Evolutionary conservation across 2,113 vertebrate species (phyloP), one percentile per base, ranked within the genome.

Genomic region (Sylvietta virens): DNA sequence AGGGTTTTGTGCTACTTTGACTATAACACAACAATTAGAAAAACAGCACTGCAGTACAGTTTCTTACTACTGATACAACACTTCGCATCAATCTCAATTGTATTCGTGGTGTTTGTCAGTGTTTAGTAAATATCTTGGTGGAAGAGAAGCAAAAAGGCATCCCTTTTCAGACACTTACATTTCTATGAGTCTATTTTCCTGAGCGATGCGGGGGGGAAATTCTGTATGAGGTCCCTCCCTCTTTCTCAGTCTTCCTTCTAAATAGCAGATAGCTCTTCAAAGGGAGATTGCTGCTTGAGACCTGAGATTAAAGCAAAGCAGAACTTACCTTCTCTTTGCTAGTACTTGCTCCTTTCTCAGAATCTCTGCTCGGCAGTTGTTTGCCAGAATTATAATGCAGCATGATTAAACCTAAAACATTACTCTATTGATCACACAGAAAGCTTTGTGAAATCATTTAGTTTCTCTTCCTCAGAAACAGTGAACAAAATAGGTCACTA

Each of bases 311-410:
- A 96, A 97, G 83, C 85, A 94, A 81, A 93, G 6, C 90, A 94
- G 92, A 96, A 96, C 80, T 98, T 94, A 95, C 91, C 76, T 92
- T 89, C 57, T 67, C 83, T 95, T 92, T 11, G 21, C 92, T 91
- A 94, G 94, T 92, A 96, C 93, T 95, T 95, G 69, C 79, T 96
- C 82, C 85, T 95, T 96, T 92, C 91, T 91, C 81, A 94, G 84
- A 94, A 91, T 95, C 84, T 94, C 83, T 92, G 74, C 90, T 96
- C 51, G 53, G 81, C 62, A 83, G 80, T 83, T 33, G 9, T 96
- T 98, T 97, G 95, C 92, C 92, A 97, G 90, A 97, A 96, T 97
- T 96, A 95, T 88, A 97, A 98, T 74, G 71, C 95, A 97, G 81
- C 90, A 87, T 86, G 96, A 97, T 97, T 97, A 98, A 96, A 97